Evolutionary conservation across 2,888 invertebrate genomes (phyloP), one percentile per base, ranked within the genome.

Genomic region (Tetropium fuscum): DNA sequence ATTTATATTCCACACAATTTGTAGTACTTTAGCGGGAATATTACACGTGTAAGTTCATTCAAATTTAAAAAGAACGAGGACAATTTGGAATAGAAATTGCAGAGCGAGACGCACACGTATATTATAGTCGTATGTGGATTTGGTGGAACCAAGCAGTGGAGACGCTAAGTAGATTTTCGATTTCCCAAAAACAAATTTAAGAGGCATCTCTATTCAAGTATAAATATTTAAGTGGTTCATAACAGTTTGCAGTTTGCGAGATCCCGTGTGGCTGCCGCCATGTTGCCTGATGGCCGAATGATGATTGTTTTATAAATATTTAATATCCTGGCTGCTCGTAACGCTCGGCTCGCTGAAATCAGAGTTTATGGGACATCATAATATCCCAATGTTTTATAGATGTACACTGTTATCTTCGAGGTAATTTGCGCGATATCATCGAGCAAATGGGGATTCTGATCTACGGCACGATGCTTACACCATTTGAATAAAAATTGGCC

Each of bases 221-320:
- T 82, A 80, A 82, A 82, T 82, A 81, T 81, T 82, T 81, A 74
- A 82, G 77, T 74, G 78, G 77, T 79, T 82, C 81, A 82, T 82
- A 82, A 82, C 81, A 78, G 81, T 81, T 80, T 78, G 80, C 76
- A 78, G 79, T 80, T 78, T 77, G 77, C 67, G 58, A 57, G 68
- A 72, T 71, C 81, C 79, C 79, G 68, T 60, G 77, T 70, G 78
- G 76, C 74, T 65, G 77, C 80, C 76, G 82, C 81, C 81, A 81
- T 81, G 81, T 81, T 81, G 81, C 74, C 74, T 82, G 82, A 82
- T 82, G 82, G 82, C 74, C 81, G 81, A 80, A 82, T 81, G 82
- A 82, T 82, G 82, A 82, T 82, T 82, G 82, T 82, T 82, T 81
- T 79, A 81, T 82, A 80, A 82, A 82, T 82, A 81, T 81, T 81